Evolutionary conservation across 2,888 invertebrate species (phyloP).

Genomic region (Agriotes lineatus): DNA sequence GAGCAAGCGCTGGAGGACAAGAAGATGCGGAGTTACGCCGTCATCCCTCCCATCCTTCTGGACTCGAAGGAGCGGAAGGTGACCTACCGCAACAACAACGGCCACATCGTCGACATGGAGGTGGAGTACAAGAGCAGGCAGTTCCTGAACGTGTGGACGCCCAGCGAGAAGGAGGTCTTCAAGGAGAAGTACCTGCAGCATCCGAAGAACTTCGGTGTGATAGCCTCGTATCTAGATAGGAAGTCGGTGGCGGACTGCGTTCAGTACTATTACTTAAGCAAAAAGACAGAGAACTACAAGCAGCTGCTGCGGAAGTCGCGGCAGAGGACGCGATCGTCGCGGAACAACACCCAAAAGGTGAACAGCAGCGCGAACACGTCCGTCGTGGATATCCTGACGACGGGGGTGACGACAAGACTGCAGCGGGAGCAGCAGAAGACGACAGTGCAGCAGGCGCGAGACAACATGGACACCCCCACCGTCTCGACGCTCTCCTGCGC

Average conservation of each 20-base stretch:
- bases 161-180: conserved; percentile 82
- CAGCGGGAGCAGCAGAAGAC: conserved; percentile 84
- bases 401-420: conserved; percentile 87
- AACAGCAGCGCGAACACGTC: conserved; percentile 67
- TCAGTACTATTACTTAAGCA: conserved; percentile 97
- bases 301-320: conserved; percentile 85
- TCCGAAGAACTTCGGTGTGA: conserved; percentile 97
- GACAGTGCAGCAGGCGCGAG: conserved; percentile 65
- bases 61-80: conserved; percentile 82
- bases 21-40: conserved; percentile 96
- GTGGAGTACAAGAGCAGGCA: conserved; percentile 86
- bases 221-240: conserved; percentile 91
- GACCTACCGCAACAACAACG: conserved; percentile 80
- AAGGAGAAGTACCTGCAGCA: conserved; percentile 96
- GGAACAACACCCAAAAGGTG: conserved; percentile 76
- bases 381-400: conserved; percentile 75
- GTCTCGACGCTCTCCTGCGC: conserved; percentile 29
- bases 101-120: conserved; percentile 84
- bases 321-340: conserved; percentile 79
- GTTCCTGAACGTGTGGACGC: conserved; percentile 91
- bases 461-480: conserved; percentile 37
- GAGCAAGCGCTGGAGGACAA: conserved; percentile 97
- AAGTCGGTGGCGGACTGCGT: conserved; percentile 97
- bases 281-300: conserved; percentile 98
- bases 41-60: conserved; percentile 92